Percentiles rank a stretch among this genome's conserved stretches.
Evolutionary conservation across 2,113 vertebrate genomes (phyloP).

Genomic region (Spea bombifrons): DNA sequence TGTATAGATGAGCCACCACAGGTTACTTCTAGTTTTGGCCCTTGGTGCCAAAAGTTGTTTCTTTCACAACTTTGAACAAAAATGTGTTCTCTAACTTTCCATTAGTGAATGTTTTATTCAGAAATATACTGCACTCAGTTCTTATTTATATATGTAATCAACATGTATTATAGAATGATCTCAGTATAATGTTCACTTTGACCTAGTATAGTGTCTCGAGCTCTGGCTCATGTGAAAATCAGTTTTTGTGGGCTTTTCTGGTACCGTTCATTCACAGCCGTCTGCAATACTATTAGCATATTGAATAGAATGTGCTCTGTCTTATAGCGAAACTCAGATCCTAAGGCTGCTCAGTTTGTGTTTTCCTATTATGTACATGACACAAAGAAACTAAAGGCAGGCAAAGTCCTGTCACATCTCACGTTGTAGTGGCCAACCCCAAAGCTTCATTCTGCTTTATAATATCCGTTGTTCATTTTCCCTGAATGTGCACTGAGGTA

Average conservation of each 20-base stretch:
- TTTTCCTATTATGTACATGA: conserved; percentile 86
- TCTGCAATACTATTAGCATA: conserved; percentile 94
- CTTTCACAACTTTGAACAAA: too few relatives aligned
- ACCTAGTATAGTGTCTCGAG: conserved; percentile 25
- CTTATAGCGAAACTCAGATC: conserved; percentile 73
- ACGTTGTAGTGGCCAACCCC: conserved; percentile 78
- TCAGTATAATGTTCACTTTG: neutral
- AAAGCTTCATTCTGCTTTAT: conserved; percentile 79
- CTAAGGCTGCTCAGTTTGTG: conserved; percentile 87
- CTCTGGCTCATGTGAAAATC: conserved; percentile 73
- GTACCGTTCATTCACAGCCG: conserved; percentile 68
- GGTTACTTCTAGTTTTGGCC: too few relatives aligned
- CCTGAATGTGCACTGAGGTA: conserved; percentile 81
- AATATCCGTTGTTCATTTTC: conserved; percentile 64
- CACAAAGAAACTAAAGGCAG: conserved; percentile 89
- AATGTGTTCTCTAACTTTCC: too few relatives aligned
- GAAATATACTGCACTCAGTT: too few relatives aligned
- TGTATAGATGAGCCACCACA: too few relatives aligned
- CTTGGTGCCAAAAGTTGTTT: too few relatives aligned
- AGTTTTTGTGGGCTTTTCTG: conserved; percentile 64
- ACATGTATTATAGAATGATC: neutral
- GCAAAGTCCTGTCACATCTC: conserved; percentile 90
- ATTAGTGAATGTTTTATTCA: too few relatives aligned
- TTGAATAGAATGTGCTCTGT: conserved; percentile 83
- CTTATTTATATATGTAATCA: too few relatives aligned